These are phyloP conservation scores for Grapholita molesta DNA, from an alignment of 1,140 invertebrate species.

Conservation along the genomic window DNA sequence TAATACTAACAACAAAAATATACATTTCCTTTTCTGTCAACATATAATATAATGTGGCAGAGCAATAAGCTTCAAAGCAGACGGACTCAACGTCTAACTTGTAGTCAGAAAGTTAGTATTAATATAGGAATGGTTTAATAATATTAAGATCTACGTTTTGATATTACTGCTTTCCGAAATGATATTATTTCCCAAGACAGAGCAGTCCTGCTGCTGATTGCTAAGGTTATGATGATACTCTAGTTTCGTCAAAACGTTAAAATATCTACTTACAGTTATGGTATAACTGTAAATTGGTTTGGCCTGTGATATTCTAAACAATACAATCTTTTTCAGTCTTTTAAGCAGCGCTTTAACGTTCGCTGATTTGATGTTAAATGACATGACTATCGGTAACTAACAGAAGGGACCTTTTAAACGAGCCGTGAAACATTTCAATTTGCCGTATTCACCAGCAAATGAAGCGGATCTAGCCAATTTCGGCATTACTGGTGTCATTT, in stretches of 20 bases:
- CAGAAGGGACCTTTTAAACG: conserved; percentile 43
- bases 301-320: no score
- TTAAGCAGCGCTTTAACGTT: not conserved
- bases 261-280: no score
- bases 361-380: not conserved
- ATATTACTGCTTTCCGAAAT: not conserved
- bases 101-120: not conserved
- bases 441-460: conserved; percentile 61
- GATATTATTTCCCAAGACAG: not conserved
- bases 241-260: no score
- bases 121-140: not conserved
- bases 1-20: not conserved
- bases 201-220: not conserved
- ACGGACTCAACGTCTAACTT: not conserved
- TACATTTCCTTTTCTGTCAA: not conserved
- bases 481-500: conserved; percentile 46
- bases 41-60: not conserved
- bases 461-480: conserved; percentile 53
- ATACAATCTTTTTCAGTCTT: no score
- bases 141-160: not conserved
- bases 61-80: not conserved
- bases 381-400: conserved; percentile 12
- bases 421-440: conserved; percentile 67
- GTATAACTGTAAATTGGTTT: no score
- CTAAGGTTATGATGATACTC: no score